Evolutionary conservation across 2,113 vertebrate species (phyloP).

Genomic region (Hystrix cristata): DNA sequence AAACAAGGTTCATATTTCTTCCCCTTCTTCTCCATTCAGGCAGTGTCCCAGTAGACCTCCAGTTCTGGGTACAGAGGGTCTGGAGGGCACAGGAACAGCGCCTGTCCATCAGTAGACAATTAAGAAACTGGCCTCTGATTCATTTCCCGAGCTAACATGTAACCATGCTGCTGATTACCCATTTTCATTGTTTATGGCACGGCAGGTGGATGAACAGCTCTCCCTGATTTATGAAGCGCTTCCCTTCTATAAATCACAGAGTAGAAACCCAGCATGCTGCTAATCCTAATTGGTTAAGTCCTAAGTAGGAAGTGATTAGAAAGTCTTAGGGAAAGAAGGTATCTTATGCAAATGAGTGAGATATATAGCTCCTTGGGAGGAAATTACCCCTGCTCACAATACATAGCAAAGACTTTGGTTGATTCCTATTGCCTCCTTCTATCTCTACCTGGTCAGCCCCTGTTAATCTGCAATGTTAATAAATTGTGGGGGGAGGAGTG

Average conservation of each 20-base stretch:
- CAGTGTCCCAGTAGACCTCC: background rate
- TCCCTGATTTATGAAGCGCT: conserved; percentile 73
- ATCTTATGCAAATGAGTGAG: conserved; percentile 44
- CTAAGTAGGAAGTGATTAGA: conserved; percentile 74
- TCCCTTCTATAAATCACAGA: conserved; percentile 67
- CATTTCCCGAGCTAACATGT: background rate
- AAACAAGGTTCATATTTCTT: background rate
- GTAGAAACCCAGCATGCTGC: conserved; percentile 61
- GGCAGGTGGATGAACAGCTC: conserved; percentile 70
- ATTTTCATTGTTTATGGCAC: conserved; percentile 72
- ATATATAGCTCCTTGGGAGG: background rate
- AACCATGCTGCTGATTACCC: conserved; percentile 51
- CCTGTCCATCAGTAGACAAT: conserved; percentile 33
- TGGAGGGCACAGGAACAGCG: background rate
- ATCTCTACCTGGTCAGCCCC: background rate
- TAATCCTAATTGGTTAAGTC: conserved; percentile 77
- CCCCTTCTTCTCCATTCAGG: background rate
- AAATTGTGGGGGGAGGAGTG: background rate
- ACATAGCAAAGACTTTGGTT: background rate
- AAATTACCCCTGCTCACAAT: background rate
- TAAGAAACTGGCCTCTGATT: conserved; percentile 57
- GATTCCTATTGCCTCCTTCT: accelerated
- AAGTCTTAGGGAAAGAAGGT: conserved; percentile 60
- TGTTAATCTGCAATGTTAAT: background rate
- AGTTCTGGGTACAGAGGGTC: background rate